Base-by-base conservation (phyloP, 2,888 invertebrate species). In the Eulithis testata region DNA sequence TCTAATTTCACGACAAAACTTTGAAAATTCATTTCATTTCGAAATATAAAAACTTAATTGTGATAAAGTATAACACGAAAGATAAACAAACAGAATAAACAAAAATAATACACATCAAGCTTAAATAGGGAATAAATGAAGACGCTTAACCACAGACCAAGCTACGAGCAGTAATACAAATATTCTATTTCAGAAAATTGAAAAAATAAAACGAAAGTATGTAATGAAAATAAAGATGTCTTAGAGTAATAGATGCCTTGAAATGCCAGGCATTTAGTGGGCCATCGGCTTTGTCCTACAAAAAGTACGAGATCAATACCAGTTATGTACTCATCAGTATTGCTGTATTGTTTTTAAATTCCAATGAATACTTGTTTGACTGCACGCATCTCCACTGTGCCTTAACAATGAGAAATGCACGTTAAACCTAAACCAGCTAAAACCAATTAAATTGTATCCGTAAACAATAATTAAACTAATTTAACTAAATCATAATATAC, bases 341-440 rank as follows among this genome's bases (percentile, higher is more conserved):
- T 47, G 8, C 21, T 21, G 21, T 21, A 21, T 21, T 21, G 21
- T 21, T n/a, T 14, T 47, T 43, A 12, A 43, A 8, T 54, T 14
- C 6, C 37, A 40, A 11, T 36, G 31, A 6, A 45, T 3, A 51
- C 6, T 37, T 60, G 63, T 21, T 2, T 4, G 51, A 58, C 64
- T 63, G 63, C 58, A 36, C 21, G 51, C 11, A 21, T 21, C 9
- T 52, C 50, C 62, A 53, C 54, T 45, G 65, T 61, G 65, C 12
- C 66, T 52, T 62, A 69, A 69, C 71, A 65, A 69, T 62, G 67
- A 65, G 56, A 73, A 71, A 71, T 69, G 71, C 69, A 68, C 27
- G 56, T 65, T 54, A 60, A 65, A 21, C 21, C 65, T 66, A 69
- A 14, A 60, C 65, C 59, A 66, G 45, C 65, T 68, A 47, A 69